These are phyloP conservation scores for Neoaliturus tenellus DNA, from an alignment of 2,888 invertebrate genomes.

Conservation along the genomic window DNA sequence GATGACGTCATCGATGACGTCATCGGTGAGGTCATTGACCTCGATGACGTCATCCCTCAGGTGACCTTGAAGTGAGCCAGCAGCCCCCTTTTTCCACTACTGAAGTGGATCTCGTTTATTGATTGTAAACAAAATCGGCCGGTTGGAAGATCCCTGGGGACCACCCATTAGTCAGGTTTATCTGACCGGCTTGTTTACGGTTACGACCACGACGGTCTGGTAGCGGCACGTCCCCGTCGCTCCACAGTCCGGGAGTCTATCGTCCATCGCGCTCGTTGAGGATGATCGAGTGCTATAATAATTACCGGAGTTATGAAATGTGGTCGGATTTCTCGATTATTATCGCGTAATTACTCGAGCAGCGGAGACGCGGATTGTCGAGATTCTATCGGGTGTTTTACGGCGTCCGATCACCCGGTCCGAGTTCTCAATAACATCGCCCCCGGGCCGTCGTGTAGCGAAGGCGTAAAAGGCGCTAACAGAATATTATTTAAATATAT, in stretches of 20 bases:
- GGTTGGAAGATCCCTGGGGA: not conserved
- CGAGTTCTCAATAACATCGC: not conserved
- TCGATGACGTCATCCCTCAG: no score
- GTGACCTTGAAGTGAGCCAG: no score
- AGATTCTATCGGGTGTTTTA: constrained; percentile 29
- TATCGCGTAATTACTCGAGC: constrained; percentile 45
- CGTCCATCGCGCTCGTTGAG: constrained; percentile 26
- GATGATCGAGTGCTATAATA: constrained; percentile 42
- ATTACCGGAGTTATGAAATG: constrained; percentile 52
- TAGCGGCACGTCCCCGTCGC: not conserved
- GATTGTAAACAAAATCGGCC: not conserved
- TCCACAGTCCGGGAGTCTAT: constrained; percentile 9
- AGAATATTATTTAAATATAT: not conserved
- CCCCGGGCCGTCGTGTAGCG: not conserved
- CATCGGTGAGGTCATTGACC: no score
- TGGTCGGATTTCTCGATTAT: constrained; percentile 49
- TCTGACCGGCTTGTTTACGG: constrained; percentile 24
- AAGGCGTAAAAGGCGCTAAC: not conserved
- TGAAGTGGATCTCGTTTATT: no score
- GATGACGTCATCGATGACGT: no score
- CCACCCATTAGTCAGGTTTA: constrained; percentile 24
- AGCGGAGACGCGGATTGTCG: constrained; percentile 2
- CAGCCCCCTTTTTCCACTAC: no score
- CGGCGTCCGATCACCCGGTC: not conserved
- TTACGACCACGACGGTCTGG: not conserved